phyloP scores from a whole-genome alignment of 2,113 vertebrate genomes.

The Serinus canaria region DNA sequence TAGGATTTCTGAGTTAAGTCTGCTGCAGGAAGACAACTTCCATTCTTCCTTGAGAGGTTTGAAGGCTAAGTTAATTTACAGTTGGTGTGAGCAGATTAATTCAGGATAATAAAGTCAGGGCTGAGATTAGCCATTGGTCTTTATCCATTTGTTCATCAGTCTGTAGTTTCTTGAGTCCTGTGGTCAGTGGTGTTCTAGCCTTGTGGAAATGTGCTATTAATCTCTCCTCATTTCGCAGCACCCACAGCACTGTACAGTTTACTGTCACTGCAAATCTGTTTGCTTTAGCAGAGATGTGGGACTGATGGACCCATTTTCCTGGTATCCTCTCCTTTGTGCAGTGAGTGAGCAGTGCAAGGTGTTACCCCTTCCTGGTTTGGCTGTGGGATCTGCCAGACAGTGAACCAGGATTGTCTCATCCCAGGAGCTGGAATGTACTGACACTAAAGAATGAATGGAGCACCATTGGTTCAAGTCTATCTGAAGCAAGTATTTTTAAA shows the following conservation, averaged over 20 bases:
- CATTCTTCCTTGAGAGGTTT: neutral
- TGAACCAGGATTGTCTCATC: neutral
- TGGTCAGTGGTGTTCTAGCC: neutral
- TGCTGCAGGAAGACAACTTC: neutral
- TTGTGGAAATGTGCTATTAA: neutral
- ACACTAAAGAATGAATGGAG: neutral
- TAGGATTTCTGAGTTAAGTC: neutral
- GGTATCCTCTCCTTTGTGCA: neutral
- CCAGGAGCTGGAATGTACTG: neutral
- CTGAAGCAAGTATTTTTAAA: neutral
- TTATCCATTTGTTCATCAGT: neutral
- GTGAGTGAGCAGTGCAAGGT: neutral
- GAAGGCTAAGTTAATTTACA: conserved; percentile 4
- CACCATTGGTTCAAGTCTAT: neutral
- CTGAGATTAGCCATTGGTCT: neutral
- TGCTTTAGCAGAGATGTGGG: neutral
- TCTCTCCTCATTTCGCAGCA: neutral
- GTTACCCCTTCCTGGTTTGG: neutral
- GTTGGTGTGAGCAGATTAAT: neutral
- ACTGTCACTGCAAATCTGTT: neutral
- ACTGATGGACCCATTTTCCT: neutral
- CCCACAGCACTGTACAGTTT: neutral
- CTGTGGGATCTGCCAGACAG: neutral
- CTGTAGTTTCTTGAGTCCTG: neutral
- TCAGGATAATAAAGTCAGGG: neutral